phyloP scores from a whole-genome alignment of 2,113 vertebrate genomes.

The Thryonomys swinderianus region DNA sequence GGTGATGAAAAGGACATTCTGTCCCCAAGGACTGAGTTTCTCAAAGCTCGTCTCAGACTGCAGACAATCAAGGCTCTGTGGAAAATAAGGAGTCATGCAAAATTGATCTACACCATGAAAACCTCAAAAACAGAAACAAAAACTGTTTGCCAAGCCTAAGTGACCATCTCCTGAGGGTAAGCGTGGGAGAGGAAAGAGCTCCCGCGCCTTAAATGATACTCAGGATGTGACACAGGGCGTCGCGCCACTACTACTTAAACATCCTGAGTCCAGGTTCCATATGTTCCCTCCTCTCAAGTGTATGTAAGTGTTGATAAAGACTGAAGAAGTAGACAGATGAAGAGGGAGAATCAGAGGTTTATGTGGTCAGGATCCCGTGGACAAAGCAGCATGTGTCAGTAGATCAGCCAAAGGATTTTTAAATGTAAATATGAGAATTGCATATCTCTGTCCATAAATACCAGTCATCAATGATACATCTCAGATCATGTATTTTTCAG shows the following conservation, averaged over 20 bases:
- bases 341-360: fast-evolving
- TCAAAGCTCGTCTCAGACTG: background rate
- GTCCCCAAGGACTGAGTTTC: background rate
- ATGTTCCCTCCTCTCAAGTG: background rate
- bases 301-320: background rate
- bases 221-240: fast-evolving
- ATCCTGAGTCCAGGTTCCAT: background rate
- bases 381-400: background rate
- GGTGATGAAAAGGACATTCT: background rate
- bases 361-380: background rate
- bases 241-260: fast-evolving
- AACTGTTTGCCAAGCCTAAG: background rate
- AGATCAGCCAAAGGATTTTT: background rate
- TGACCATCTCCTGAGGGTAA: background rate
- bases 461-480: background rate
- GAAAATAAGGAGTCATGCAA: background rate
- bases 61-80: conserved; percentile 29
- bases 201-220: background rate
- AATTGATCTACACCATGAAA: conserved; percentile 27
- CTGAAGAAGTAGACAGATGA: background rate
- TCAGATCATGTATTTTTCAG: background rate
- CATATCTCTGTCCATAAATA: background rate
- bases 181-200: too few species aligned
- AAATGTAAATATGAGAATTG: background rate
- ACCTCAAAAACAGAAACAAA: conserved; percentile 23